These are phyloP conservation scores for Microdon myrmicae DNA, from an alignment of 2,888 invertebrate species.

Conservation along the genomic window DNA sequence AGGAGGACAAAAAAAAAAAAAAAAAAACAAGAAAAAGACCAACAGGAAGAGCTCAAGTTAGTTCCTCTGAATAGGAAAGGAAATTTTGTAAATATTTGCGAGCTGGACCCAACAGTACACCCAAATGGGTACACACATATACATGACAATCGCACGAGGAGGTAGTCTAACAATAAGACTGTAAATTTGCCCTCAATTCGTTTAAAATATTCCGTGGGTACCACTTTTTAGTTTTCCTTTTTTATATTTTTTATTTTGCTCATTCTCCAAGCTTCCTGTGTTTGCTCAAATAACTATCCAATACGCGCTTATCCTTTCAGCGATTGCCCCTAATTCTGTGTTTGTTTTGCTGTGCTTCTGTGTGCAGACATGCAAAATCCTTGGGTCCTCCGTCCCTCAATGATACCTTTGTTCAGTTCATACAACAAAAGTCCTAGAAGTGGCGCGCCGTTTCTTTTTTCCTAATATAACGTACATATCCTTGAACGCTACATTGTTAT, in stretches of 20 bases:
- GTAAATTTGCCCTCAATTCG: slow-evolving; percentile 48
- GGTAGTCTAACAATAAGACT: slow-evolving; percentile 44
- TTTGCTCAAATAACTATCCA: no score
- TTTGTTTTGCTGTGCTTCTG: slow-evolving; percentile 36
- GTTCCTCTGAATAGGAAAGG: slow-evolving; percentile 13
- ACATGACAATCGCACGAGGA: slow-evolving; percentile 23
- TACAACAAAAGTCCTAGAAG: no score
- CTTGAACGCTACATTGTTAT: no score
- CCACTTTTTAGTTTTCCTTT: slow-evolving; percentile 24
- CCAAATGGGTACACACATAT: no score
- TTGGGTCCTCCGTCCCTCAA: slow-evolving; percentile 19
- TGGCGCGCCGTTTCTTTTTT: no score
- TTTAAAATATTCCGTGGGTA: slow-evolving; percentile 37
- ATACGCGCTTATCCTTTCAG: no score
- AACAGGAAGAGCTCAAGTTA: slow-evolving; percentile 15
- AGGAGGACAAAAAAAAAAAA: no score
- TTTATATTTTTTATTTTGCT: slow-evolving; percentile 15
- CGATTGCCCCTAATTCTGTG: slow-evolving; percentile 26
- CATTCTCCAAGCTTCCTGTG: no score
- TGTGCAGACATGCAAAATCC: slow-evolving; percentile 28
- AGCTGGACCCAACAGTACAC: slow-evolving; percentile 39
- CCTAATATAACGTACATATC: no score
- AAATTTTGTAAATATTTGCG: slow-evolving; percentile 44
- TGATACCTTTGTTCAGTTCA: no score
- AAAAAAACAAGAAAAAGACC: no score